A percentile compares a stretch with the other conserved stretches of the same genome.
phyloP scores from a whole-genome alignment of 2,797 vertebrate species.

The Catostomus latipinnis region DNA sequence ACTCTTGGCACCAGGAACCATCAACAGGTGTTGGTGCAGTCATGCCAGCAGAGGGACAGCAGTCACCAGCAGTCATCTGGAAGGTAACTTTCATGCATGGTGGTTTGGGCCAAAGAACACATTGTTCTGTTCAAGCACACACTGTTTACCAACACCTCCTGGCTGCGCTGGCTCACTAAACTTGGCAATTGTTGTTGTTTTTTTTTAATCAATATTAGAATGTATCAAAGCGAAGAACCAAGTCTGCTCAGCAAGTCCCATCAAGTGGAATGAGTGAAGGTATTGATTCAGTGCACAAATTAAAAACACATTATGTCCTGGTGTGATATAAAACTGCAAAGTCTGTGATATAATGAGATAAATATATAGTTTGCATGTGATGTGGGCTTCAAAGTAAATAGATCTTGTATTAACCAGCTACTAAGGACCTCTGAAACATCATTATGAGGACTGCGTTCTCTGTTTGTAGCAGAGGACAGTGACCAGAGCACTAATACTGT shows the following conservation, averaged over 20 bases:
- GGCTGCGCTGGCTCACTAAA: neutral
- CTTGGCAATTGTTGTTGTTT: neutral
- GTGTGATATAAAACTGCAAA: too few species aligned
- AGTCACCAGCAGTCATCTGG: conserved; percentile 26
- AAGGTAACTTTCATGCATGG: conserved; percentile 37
- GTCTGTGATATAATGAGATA: too few species aligned
- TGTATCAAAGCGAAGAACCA: conserved; percentile 52
- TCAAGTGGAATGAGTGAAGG: conserved; percentile 56
- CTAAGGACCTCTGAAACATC: too few species aligned
- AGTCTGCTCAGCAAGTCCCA: conserved; percentile 33
- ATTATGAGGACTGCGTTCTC: too few species aligned
- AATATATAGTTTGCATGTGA: too few species aligned
- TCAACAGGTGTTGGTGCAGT: conserved; percentile 63
- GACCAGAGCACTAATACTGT: too few species aligned
- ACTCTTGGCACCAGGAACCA: conserved; percentile 52
- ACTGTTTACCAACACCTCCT: neutral
- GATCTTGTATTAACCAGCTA: too few species aligned
- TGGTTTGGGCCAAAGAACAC: neutral
- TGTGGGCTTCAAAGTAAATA: too few species aligned
- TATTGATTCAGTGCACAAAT: conserved; percentile 42
- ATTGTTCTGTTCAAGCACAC: neutral
- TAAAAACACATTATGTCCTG: too few species aligned
- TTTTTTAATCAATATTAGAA: conserved; percentile 17
- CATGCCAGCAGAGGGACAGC: conserved; percentile 14
- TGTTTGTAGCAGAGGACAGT: too few species aligned